Evolutionary conservation across 2,888 invertebrate genomes (phyloP), one percentile per base, ranked within the genome.

Genomic region (Trachelus troglodyta): DNA sequence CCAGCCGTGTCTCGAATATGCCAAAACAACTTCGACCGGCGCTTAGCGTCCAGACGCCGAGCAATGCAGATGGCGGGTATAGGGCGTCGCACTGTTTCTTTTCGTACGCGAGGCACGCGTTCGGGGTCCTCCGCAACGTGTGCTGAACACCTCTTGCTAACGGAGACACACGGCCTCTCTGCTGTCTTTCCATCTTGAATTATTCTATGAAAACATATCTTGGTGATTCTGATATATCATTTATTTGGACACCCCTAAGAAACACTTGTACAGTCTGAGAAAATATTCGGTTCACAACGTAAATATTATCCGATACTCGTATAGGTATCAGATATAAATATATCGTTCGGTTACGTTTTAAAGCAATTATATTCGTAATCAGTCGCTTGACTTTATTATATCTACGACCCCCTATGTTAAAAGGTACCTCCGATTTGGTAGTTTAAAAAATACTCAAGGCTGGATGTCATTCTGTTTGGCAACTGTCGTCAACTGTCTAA

Each of bases 1-100:
- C 35, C 74, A 34, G 23, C 34, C 74, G 74, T 35, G 74, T 35
- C 74, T 74, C 74, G 74, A 35, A 74, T 35, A 74, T 35, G 74
- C 34, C 74, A 35, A 74, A 74, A 74, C 74, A 35, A 74, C 74
- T 74, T 33, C 33, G 74, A 35, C 34, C 34, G 74, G 35, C 74
- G 35, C 35, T 74, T 74, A 74, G 23, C 74, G 74, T 35, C 71
- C 71, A 71, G 71, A 71, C 71, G 71, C 71, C 71, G 31, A 71
- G 71, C 71, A 71, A 71, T 71, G 71, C 71, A 71, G 30, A 71
- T 71, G 71, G 31, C 71, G 71, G 71, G 71, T 31, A 33, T 30
- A 71, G 71, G 71, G 9, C 71, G 71, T 31, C 31, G 71, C 33
- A 9, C 71, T 71, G 71, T 34, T 74, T 34, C 74, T 74, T 74